Evolutionary conservation across 2,888 invertebrate genomes (phyloP).

Genomic region (Epinotia bilunana): DNA sequence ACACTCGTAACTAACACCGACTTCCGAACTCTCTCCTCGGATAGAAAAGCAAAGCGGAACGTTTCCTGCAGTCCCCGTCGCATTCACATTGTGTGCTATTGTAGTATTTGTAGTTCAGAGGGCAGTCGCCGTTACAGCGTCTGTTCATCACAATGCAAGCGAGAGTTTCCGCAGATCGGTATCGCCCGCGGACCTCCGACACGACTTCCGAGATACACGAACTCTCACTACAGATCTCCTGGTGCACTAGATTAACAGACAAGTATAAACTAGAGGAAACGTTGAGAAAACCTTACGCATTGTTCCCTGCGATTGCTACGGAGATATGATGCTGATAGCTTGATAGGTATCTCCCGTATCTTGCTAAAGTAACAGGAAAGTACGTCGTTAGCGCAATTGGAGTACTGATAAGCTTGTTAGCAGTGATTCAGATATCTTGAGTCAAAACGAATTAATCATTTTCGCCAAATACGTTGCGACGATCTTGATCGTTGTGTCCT

Average conservation of each 20-base stretch:
- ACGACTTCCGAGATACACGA: conserved; percentile 64
- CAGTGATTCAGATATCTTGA: conserved; percentile 35
- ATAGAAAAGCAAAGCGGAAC: conserved; percentile 80
- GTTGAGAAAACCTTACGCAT: conserved; percentile 37
- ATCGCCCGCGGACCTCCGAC: conserved; percentile 66
- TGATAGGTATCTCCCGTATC: conserved; percentile 24
- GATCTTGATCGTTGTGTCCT: conserved; percentile 54
- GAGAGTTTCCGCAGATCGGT: conserved; percentile 78
- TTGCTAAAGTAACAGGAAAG: conserved; percentile 29
- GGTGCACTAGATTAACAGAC: conserved; percentile 42
- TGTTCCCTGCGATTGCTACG: conserved; percentile 36
- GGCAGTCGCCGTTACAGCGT: conserved; percentile 69
- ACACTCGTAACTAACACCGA: conserved; percentile 73
- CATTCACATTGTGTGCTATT: conserved; percentile 66
- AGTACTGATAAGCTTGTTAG: neutral
- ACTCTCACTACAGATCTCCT: conserved; percentile 54
- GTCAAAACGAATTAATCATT: conserved; percentile 36
- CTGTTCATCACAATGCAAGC: conserved; percentile 75
- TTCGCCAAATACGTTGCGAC: conserved; percentile 52
- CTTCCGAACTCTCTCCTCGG: conserved; percentile 75
- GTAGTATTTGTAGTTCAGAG: conserved; percentile 76
- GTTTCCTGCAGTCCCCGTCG: conserved; percentile 70
- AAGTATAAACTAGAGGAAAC: conserved; percentile 31
- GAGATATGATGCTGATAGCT: conserved; percentile 21
- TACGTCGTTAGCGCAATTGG: conserved; percentile 27